Conservation (phyloP, 2,113 vertebrate genomes). For the Desmodus rotundus region DNA sequence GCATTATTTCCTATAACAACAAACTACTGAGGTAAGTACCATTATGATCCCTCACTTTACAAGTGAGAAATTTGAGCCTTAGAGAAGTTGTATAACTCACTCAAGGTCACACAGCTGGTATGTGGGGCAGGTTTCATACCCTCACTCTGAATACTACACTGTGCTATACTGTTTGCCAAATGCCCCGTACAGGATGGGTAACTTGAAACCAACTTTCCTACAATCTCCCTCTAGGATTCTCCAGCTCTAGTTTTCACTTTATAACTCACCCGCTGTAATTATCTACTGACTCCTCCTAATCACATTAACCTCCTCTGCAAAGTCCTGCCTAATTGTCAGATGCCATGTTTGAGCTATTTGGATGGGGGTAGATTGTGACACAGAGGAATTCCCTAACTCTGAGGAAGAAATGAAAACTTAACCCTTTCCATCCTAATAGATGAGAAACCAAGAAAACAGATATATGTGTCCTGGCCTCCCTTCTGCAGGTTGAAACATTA, state of each 20-base stretch:
- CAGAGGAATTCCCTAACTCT: background rate
- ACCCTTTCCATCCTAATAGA: background rate
- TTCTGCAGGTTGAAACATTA: background rate
- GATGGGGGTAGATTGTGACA: background rate
- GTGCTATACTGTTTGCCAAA: background rate
- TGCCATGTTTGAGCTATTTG: background rate
- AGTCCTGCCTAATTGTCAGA: background rate
- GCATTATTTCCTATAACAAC: slow-evolving; percentile 33
- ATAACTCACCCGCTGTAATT: background rate
- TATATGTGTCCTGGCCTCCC: background rate
- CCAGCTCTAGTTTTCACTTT: background rate
- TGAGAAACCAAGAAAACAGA: background rate
- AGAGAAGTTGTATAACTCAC: background rate
- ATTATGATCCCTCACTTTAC: slow-evolving; percentile 55
- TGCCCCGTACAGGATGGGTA: background rate
- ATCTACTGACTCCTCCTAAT: background rate
- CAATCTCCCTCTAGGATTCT: background rate
- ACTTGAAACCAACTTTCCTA: background rate
- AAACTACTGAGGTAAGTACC: slow-evolving; percentile 54
- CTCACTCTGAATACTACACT: background rate
- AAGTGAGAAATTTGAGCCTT: background rate
- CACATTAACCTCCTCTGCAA: background rate
- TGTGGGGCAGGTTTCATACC: background rate
- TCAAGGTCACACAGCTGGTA: background rate
- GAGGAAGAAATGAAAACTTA: background rate